These are phyloP conservation scores for Bryconaethiops microstoma DNA, from an alignment of 2,797 vertebrate genomes.

Conservation along the genomic window DNA sequence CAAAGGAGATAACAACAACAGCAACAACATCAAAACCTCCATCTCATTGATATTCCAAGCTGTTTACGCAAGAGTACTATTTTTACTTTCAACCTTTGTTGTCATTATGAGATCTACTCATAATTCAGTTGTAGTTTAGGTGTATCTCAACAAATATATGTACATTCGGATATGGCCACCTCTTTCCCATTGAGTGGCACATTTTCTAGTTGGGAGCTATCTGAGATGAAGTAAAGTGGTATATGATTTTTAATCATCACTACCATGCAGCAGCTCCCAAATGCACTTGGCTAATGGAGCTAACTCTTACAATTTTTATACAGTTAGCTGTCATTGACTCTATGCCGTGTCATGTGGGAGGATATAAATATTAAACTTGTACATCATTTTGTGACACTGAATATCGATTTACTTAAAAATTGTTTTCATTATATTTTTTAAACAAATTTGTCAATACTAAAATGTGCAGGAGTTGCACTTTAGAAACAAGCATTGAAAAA, in stretches of 20 bases:
- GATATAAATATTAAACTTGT: no score
- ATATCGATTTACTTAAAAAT: no score
- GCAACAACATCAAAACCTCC: background rate
- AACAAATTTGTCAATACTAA: no score
- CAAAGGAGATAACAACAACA: slow-evolving; percentile 2
- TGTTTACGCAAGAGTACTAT: slow-evolving; percentile 5
- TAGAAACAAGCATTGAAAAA: no score
- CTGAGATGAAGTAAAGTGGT: background rate
- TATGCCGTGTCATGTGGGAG: no score
- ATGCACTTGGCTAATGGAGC: background rate
- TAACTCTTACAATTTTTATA: no score
- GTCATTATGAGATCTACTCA: background rate
- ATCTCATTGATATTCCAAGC: background rate
- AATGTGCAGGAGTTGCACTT: no score
- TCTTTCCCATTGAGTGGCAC: background rate
- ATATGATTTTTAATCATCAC: background rate
- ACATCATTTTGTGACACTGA: no score
- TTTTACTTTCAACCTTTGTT: background rate
- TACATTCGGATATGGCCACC: background rate
- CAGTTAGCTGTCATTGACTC: no score
- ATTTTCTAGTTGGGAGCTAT: background rate
- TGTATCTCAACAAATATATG: background rate
- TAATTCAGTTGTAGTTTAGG: background rate
- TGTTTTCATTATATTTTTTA: no score
- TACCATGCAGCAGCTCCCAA: background rate